Evolutionary conservation across 2,888 invertebrate species (phyloP).

Genomic region (Plebejus anna): DNA sequence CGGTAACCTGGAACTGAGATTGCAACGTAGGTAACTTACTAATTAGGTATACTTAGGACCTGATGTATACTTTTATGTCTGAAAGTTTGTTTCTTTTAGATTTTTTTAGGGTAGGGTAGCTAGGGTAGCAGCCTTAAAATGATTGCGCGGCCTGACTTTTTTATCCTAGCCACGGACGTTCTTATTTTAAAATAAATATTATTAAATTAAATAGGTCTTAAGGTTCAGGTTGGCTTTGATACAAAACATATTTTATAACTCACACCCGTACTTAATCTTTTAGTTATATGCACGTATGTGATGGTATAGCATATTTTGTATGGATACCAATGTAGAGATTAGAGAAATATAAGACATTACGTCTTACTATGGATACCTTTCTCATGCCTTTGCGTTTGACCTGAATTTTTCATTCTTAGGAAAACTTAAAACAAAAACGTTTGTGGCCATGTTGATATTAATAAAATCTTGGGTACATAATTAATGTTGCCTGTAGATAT

Average conservation of each 20-base stretch:
- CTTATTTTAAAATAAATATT: too few relatives aligned
- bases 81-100: neutral
- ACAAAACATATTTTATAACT: too few relatives aligned
- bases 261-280: too few relatives aligned
- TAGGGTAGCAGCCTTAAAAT: too few relatives aligned
- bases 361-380: too few relatives aligned
- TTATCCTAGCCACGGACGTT: too few relatives aligned
- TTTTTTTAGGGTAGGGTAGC: neutral
- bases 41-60: neutral
- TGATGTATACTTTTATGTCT: neutral
- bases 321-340: too few relatives aligned
- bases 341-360: too few relatives aligned
- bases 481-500: neutral
- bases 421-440: neutral
- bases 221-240: too few relatives aligned
- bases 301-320: too few relatives aligned
- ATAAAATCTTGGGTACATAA: neutral
- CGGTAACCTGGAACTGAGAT: constrained; percentile 45
- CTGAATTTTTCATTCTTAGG: neutral
- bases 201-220: too few relatives aligned
- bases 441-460: neutral
- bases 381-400: neutral
- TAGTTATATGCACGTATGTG: too few relatives aligned
- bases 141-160: neutral
- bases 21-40: constrained; percentile 32